Conservation (phyloP, 2,888 invertebrate species). For the Gandaritis pyraliata region DNA sequence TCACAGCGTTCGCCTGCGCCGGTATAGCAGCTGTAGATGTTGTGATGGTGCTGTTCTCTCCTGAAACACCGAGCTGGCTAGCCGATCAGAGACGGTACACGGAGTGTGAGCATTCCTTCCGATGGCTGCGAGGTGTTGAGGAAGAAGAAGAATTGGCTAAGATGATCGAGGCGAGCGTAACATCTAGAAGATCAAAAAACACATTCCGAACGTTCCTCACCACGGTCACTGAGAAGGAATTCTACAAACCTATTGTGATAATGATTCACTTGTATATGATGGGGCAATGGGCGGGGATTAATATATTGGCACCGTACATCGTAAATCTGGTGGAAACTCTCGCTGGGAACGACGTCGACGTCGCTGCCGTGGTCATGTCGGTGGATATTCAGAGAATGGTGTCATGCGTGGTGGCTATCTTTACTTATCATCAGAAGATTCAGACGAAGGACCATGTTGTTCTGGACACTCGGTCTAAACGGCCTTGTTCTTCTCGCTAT, state of each 20-base stretch:
- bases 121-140: constrained; percentile 82
- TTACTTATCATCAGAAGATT: constrained; percentile 83
- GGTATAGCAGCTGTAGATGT: constrained; percentile 74
- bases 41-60: constrained; percentile 64
- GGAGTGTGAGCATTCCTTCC: constrained; percentile 82
- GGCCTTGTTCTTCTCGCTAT: constrained; percentile 55
- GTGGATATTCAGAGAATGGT: constrained; percentile 85
- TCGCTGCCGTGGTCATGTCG: constrained; percentile 85
- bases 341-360: constrained; percentile 82
- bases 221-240: constrained; percentile 65
- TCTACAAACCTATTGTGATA: constrained; percentile 82
- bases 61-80: constrained; percentile 88
- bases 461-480: constrained; percentile 57
- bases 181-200: constrained; percentile 42
- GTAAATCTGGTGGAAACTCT: constrained; percentile 82
- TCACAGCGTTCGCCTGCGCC: constrained; percentile 76
- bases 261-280: constrained; percentile 85
- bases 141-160: constrained; percentile 69
- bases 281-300: constrained; percentile 87
- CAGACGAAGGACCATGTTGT: constrained; percentile 69
- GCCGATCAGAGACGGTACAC: constrained; percentile 78
- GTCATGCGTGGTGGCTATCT: constrained; percentile 83
- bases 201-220: neutral
- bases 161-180: constrained; percentile 60
- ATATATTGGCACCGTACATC: constrained; percentile 86